Conservation (phyloP, 2,888 invertebrate genomes). For the Cheilosia variabilis region DNA sequence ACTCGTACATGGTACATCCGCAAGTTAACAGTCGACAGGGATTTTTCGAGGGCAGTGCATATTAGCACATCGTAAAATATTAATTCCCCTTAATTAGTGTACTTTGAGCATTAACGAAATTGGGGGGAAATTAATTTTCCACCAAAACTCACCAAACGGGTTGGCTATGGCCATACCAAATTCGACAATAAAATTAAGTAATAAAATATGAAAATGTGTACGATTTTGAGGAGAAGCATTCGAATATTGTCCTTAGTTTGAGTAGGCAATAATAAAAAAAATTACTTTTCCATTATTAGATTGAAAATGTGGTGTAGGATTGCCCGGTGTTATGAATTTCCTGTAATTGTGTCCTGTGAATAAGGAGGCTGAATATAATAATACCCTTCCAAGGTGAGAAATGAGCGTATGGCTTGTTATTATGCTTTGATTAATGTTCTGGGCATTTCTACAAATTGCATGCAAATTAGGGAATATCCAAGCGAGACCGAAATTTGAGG, state of each 20-base stretch:
- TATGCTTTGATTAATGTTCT: slow-evolving; percentile 3
- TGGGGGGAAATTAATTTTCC: slow-evolving; percentile 61
- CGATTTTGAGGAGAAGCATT: background rate
- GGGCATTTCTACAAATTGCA: background rate
- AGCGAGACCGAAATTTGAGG: background rate
- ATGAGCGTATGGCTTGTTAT: background rate
- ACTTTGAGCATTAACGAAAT: slow-evolving; percentile 66
- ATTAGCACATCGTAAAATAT: slow-evolving; percentile 75
- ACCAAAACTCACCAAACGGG: slow-evolving; percentile 24
- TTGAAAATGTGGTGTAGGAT: background rate
- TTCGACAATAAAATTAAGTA: slow-evolving; percentile 43
- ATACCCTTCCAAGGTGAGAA: background rate
- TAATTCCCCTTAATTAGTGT: slow-evolving; percentile 73
- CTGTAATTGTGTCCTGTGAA: background rate
- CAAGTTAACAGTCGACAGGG: slow-evolving; percentile 60
- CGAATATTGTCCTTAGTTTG: background rate
- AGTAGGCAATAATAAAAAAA: too few relatives aligned
- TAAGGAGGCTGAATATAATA: background rate
- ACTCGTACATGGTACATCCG: slow-evolving; percentile 67
- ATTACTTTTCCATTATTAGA: background rate
- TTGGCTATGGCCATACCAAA: slow-evolving; percentile 7
- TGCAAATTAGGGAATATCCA: background rate
- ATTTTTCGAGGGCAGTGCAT: slow-evolving; percentile 70
- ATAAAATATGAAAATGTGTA: slow-evolving; percentile 23
- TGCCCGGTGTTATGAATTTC: background rate